Base-by-base conservation (phyloP, 2,797 vertebrate genomes). In the Tiaroga cobitis region DNA sequence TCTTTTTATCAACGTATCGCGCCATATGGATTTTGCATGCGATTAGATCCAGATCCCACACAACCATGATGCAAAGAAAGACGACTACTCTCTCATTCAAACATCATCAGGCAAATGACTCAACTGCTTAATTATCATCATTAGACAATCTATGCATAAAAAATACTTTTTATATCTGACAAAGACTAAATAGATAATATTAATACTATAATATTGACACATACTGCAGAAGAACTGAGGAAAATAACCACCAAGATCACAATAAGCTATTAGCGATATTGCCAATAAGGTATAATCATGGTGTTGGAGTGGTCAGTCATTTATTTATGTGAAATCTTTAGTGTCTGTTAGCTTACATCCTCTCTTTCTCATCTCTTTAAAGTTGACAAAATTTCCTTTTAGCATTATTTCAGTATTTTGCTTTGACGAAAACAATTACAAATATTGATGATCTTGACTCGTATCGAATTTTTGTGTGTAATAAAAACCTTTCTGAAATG, bases 101-200 rank as follows among this genome's bases (percentile, higher is more conserved):
- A 81, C 37, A 87, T 70, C 65, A 75, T 85, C 78, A 56, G 67
- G 61, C 65, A 49, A 32, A 65, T 54, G 49, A 70, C 80, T 87
- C 34, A 70, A 43, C 54, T 85, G 81, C 81, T 86, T 81, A 24
- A 81, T 77, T 6, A 74, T 32, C 26, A 72, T 73, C 3, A 51
- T 73, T 67, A 39, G 7, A 84, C 3, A 85, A 68, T 18, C 5
- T 29, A 49, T 51, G n/a, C 32, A 68, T 32, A 18, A 41, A n/a
- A 84, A 80, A 43, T 3, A 77, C 3, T n/a, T 77, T 34, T 77
- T 15, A 24, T 24, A 15, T 75, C 32, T 54, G 15, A 75, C 19
- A 54, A 75, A 15, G 29, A 54, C 74, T 59, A 56, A 16, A n/a
- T 56, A 8, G 37, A 15, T 24, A 75, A 21, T 32, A 75, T 34